A percentile compares a stretch with the other conserved stretches of the same genome.
phyloP scores from a whole-genome alignment of 2,888 invertebrate genomes.

The Agonopterix subpropinquella region DNA sequence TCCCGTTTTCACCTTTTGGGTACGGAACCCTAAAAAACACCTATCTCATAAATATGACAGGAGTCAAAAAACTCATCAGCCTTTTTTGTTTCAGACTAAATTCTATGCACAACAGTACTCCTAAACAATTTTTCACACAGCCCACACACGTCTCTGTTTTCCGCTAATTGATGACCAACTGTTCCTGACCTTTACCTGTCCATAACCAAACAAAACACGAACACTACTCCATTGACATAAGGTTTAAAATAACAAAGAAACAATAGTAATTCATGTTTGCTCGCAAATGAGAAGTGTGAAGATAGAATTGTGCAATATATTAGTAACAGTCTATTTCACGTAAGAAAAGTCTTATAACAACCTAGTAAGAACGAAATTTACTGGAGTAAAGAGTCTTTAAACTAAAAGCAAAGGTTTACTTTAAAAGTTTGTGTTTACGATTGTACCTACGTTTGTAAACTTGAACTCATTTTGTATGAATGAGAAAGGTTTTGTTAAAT shows the following conservation, averaged over 20 bases:
- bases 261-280: constrained; percentile 8
- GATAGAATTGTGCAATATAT: constrained; percentile 28
- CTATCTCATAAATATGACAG: no score
- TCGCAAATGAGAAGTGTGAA: constrained; percentile 43
- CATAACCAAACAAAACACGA: constrained; percentile 8
- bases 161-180: constrained; percentile 40
- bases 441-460: constrained; percentile 49
- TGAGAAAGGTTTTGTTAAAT: constrained; percentile 37
- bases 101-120: neutral
- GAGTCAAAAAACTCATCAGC: no score
- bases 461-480: constrained; percentile 61
- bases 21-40: no score
- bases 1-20: no score
- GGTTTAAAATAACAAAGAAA: constrained; percentile 14
- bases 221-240: constrained; percentile 14
- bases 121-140: neutral
- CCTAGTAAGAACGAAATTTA: no score
- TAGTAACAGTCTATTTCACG: neutral
- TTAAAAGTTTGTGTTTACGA: constrained; percentile 27
- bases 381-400: no score
- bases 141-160: constrained; percentile 25
- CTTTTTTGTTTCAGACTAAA: neutral
- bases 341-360: no score
- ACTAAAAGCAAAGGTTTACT: neutral
- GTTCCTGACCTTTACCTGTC: constrained; percentile 39